Percentiles rank a stretch among this genome's conserved stretches.
Evolutionary conservation across 2,888 invertebrate species (phyloP).

Genomic region (Nephrotoma appendiculata): DNA sequence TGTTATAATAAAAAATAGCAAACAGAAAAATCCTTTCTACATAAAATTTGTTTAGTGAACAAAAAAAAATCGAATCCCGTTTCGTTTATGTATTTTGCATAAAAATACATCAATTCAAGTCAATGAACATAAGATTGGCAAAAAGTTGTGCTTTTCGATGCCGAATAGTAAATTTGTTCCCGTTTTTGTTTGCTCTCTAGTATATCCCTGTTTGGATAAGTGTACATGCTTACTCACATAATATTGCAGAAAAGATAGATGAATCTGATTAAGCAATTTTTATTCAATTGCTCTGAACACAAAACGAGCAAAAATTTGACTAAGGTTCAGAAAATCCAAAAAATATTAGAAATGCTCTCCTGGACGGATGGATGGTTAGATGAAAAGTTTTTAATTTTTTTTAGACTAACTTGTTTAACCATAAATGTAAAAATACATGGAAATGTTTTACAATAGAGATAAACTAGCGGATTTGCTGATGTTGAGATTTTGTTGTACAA

Average conservation of each 20-base stretch:
- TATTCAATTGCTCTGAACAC: not conserved
- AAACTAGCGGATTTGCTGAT: too few relatives aligned
- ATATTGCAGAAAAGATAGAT: not conserved
- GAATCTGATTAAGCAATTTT: not conserved
- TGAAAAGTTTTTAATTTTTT: not conserved
- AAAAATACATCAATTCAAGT: not conserved
- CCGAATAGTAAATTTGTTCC: not conserved
- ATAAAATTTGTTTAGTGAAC: not conserved
- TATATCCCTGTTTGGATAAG: not conserved
- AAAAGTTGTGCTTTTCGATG: not conserved
- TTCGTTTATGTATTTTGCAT: not conserved
- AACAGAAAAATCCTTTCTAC: not conserved
- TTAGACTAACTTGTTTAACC: not conserved
- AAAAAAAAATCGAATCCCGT: not conserved
- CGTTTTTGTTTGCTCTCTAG: not conserved
- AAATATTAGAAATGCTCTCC: not conserved
- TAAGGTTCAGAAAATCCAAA: not conserved
- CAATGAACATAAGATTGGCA: not conserved
- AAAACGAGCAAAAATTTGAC: not conserved
- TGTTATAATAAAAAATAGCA: not conserved
- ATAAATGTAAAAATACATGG: too few relatives aligned
- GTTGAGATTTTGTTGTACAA: too few relatives aligned
- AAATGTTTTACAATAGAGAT: too few relatives aligned
- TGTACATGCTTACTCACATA: not conserved
- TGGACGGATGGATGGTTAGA: not conserved